These are phyloP conservation scores for Argyresthia albistria DNA, from an alignment of 2,888 invertebrate genomes.

Conservation along the genomic window DNA sequence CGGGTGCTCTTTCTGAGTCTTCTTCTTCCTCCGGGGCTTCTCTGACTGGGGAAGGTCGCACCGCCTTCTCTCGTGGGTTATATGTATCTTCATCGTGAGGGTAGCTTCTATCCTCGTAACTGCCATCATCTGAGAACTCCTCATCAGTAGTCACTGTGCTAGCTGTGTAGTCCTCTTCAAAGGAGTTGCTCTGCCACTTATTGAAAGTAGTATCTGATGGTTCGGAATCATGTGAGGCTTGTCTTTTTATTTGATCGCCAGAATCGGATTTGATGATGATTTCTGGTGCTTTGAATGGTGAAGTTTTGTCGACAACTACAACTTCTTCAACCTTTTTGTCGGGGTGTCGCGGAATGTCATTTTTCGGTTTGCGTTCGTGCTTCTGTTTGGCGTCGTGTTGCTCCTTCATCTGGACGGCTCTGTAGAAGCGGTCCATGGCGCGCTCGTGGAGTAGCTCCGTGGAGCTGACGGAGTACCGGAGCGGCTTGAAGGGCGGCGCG, in stretches of 20 bases:
- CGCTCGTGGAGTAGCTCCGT: slow-evolving; percentile 87
- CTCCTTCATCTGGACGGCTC: slow-evolving; percentile 83
- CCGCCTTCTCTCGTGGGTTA: slow-evolving; percentile 74
- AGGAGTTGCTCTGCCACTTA: slow-evolving; percentile 63
- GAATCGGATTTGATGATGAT: slow-evolving; percentile 47
- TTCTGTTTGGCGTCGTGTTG: slow-evolving; percentile 57
- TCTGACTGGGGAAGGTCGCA: slow-evolving; percentile 29
- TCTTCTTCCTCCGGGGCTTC: slow-evolving; percentile 41
- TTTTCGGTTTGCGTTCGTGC: slow-evolving; percentile 17
- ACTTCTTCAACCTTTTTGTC: slow-evolving; percentile 10
- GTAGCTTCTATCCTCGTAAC: slow-evolving; percentile 40
- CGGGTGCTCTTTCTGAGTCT: slow-evolving; percentile 68
- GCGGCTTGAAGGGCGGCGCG: slow-evolving; percentile 67
- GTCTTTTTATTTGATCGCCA: slow-evolving; percentile 34
- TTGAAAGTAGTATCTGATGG: slow-evolving; percentile 23
- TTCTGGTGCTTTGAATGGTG: slow-evolving; percentile 27
- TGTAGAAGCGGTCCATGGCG: slow-evolving; percentile 86
- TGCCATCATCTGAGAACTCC: slow-evolving; percentile 54
- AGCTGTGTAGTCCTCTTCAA: slow-evolving; percentile 76
- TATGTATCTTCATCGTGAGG: slow-evolving; percentile 77
- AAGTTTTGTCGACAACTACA: slow-evolving; percentile 7
- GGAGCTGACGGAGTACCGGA: slow-evolving; percentile 84
- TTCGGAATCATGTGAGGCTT: slow-evolving; percentile 37
- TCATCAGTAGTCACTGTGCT: slow-evolving; percentile 73
- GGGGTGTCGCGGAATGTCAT: slow-evolving; percentile 39